Evolutionary conservation across 2,113 vertebrate genomes (phyloP), one percentile per base, ranked within the genome.

Genomic region (Gobiocypris rarus): DNA sequence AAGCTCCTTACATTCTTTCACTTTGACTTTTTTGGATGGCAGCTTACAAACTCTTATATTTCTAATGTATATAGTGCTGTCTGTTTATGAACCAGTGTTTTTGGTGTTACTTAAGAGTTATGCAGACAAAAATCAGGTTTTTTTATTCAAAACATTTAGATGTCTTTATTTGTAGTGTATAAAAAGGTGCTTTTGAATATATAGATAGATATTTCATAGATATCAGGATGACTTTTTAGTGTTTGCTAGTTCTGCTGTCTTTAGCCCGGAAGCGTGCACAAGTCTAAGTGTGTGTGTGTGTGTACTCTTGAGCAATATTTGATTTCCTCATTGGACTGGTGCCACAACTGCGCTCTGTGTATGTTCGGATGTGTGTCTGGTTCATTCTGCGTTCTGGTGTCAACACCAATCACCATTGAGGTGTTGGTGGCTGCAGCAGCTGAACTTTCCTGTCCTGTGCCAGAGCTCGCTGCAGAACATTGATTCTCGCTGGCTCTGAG

Each of bases 101-200:
- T 56, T 67, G 38, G 14, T 41, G 38, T 87, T 75, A 67, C 26
- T 84, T 77, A 59, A 43, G 4, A 81, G 63, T 41, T 77, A 80
- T 79, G 81, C 86, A 85, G 75, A 83, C 43, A 86, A 59, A 69
- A 92, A 91, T 92, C 92, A 93, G 93, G 92, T 90, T 91, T 89
- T 92, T 89, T 92, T 91, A 92, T 93, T 92, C 92, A 93, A 91
- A 82, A 91, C 89, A 92, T 93, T 76, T 87, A 87, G 85, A 86
- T 74, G 38, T 89, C 86, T 89, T 83, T 80, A 84, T 75, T 82
- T 67, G 17, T 85, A 69, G 22, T 75, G 71, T 59, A 52, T 11
- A 38, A n/a, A 48, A 69, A 63, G 41, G 75, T 56, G 58, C 50
- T 65, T 81, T 81, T 43, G 8, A 22, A 69, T 34, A 34, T 34